Percentiles rank a stretch among this genome's conserved stretches.
Evolutionary conservation across 1,140 invertebrate species (phyloP).

Genomic region (Hyphantria cunea): DNA sequence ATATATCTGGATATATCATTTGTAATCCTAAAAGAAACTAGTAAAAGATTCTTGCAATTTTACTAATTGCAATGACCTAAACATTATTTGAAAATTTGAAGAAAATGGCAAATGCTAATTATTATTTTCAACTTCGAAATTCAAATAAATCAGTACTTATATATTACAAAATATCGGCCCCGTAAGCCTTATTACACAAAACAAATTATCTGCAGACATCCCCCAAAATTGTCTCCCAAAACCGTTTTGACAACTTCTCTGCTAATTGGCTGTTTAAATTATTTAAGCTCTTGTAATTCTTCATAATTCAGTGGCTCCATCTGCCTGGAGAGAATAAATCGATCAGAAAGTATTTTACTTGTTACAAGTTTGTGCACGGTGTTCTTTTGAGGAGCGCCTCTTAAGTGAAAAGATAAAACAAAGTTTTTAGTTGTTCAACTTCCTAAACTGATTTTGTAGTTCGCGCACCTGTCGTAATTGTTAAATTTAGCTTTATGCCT

Average conservation of each 20-base stretch:
- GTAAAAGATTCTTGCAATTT: too few species aligned
- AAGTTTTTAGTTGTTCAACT: not conserved
- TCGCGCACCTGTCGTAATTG: not conserved
- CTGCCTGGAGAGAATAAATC: not conserved
- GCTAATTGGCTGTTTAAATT: not conserved
- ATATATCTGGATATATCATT: too few species aligned
- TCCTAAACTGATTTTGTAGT: not conserved
- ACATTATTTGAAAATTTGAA: too few species aligned
- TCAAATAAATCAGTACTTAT: too few species aligned
- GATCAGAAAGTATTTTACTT: not conserved
- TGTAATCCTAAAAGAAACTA: too few species aligned
- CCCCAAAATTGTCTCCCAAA: not conserved
- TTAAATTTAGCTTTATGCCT: not conserved
- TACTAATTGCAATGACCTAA: too few species aligned
- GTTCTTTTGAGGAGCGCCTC: not conserved
- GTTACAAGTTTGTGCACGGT: not conserved
- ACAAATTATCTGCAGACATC: not conserved
- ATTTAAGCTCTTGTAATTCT: not conserved
- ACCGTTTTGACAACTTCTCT: not conserved
- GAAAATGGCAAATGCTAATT: too few species aligned
- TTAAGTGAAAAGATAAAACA: constrained; percentile 1
- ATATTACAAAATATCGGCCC: too few species aligned
- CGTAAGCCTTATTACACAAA: too few species aligned
- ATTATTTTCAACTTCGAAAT: too few species aligned
- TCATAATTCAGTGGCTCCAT: not conserved